phyloP scores from a whole-genome alignment of 1,140 invertebrate species.

The Sarcophaga peregrina region DNA sequence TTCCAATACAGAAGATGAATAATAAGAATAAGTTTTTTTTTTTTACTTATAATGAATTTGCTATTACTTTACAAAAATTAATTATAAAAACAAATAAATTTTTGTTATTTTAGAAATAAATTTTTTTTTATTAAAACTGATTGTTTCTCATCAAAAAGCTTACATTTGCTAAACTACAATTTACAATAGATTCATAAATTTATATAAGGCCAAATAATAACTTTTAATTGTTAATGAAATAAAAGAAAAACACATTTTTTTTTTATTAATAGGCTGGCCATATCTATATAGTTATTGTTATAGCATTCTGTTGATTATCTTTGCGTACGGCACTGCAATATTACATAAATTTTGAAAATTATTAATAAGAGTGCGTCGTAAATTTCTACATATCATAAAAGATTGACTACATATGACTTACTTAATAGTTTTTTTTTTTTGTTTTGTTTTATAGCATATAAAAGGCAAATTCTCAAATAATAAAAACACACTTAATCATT shows the following conservation, averaged over 20 bases:
- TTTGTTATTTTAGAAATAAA: too few relatives aligned
- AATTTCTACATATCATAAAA: constrained; percentile 18
- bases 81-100: too few relatives aligned
- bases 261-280: background rate
- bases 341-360: constrained; percentile 28
- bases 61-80: too few relatives aligned
- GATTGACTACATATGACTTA: background rate
- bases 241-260: constrained; percentile 16
- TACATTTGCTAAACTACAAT: background rate
- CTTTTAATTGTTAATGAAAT: background rate
- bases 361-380: background rate
- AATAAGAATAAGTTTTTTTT: background rate
- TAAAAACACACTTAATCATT: background rate
- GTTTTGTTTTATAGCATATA: background rate
- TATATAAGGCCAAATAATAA: background rate
- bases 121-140: too few relatives aligned
- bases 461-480: background rate
- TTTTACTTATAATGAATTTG: too few relatives aligned
- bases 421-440: background rate
- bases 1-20: background rate
- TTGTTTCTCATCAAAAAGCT: too few relatives aligned
- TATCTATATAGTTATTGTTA: background rate
- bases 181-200: background rate
- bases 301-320: background rate
- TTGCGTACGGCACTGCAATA: constrained; percentile 3